These are phyloP conservation scores for Gnatocerus cornutus DNA, from an alignment of 2,888 invertebrate genomes.

Conservation along the genomic window DNA sequence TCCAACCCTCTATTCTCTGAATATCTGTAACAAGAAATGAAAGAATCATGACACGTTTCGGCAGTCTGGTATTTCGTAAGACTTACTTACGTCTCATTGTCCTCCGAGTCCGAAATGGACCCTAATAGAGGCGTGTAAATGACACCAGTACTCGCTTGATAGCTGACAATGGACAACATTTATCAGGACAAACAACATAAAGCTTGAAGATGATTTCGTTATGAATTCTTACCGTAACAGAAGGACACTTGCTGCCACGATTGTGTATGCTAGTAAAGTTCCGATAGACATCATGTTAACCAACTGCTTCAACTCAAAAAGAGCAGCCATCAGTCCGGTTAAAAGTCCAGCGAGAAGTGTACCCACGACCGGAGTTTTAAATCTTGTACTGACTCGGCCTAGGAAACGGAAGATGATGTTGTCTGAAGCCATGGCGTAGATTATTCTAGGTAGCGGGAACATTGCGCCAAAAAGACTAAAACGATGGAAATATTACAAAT, in stretches of 20 bases:
- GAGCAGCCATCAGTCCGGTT: constrained; percentile 80
- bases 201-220: too few species aligned
- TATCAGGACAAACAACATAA: constrained; percentile 37
- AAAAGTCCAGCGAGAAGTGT: constrained; percentile 84
- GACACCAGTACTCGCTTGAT: constrained; percentile 54
- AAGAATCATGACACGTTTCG: neutral
- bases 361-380: constrained; percentile 86
- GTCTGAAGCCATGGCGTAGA: constrained; percentile 92
- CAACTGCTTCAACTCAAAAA: constrained; percentile 81
- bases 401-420: constrained; percentile 86
- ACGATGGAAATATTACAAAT: neutral
- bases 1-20: constrained; percentile 22
- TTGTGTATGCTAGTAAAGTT: constrained; percentile 82
- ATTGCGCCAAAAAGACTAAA: constrained; percentile 86
- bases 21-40: constrained; percentile 26
- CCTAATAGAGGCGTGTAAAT: constrained; percentile 50
- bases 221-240: constrained; percentile 79
- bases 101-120: constrained; percentile 60
- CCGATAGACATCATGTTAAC: constrained; percentile 88
- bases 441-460: constrained; percentile 89
- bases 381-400: constrained; percentile 81
- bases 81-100: constrained; percentile 61
- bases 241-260: constrained; percentile 84
- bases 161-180: constrained; percentile 53
- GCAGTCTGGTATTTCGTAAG: neutral